A percentile compares a stretch with the other conserved stretches of the same genome.
Evolutionary conservation across 2,797 vertebrate genomes (phyloP).

Genomic region (Crocodylus rhombifer): DNA sequence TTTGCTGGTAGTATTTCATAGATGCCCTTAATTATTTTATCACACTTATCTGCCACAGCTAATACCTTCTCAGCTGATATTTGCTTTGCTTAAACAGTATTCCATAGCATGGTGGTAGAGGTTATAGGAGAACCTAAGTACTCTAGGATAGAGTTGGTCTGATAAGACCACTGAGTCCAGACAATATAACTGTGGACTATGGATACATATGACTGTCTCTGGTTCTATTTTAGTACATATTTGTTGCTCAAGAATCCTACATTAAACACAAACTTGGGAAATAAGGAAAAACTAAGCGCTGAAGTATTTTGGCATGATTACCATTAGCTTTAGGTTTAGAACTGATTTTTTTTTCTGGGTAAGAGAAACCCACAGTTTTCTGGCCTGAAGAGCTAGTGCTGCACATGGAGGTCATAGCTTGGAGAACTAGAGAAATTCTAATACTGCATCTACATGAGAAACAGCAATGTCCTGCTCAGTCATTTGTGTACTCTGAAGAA

Average conservation of each 20-base stretch:
- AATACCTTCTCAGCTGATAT: neutral
- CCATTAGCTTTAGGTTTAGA: neutral
- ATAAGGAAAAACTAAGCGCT: neutral
- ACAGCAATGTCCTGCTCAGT: too few relatives aligned
- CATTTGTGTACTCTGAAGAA: too few relatives aligned
- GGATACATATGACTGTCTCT: neutral
- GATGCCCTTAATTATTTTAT: neutral
- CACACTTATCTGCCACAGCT: too few relatives aligned
- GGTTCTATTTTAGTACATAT: neutral
- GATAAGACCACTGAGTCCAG: neutral
- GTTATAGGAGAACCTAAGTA: neutral
- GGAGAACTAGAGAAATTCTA: too few relatives aligned
- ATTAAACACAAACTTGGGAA: neutral
- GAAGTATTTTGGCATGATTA: neutral
- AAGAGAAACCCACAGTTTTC: too few relatives aligned
- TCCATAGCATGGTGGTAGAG: neutral
- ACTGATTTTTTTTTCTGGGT: too few relatives aligned
- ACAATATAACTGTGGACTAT: neutral
- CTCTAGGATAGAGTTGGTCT: neutral
- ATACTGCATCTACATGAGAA: too few relatives aligned
- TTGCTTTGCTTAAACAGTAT: neutral
- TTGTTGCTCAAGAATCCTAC: neutral
- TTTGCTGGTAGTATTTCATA: neutral
- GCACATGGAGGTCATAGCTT: too few relatives aligned
- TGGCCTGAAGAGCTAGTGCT: too few relatives aligned